phyloP scores from a whole-genome alignment of 2,888 invertebrate genomes.

The Drosophila recens region DNA sequence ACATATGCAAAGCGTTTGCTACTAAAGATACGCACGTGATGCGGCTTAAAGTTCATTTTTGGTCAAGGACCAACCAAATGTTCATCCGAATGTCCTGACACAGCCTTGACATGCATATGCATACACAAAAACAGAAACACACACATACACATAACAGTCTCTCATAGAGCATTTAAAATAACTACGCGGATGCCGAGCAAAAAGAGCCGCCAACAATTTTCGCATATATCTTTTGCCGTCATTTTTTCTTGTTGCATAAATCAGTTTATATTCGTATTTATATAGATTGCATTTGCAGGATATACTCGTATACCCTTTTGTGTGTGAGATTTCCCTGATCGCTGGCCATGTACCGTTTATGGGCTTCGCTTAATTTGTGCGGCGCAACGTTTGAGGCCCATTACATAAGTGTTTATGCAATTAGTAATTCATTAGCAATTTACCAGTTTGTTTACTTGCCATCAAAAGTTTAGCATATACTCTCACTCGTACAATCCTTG shows the following conservation, averaged over 20 bases:
- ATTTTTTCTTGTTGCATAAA: slow-evolving; percentile 56
- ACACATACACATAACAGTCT: slow-evolving; percentile 3
- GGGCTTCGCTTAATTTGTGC: slow-evolving; percentile 54
- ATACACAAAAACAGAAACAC: background rate
- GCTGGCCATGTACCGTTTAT: slow-evolving; percentile 56
- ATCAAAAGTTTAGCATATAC: slow-evolving; percentile 15
- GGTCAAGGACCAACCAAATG: slow-evolving; percentile 62
- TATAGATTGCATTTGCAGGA: slow-evolving; percentile 31
- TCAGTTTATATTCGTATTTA: slow-evolving; percentile 43
- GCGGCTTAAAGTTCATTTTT: slow-evolving; percentile 52
- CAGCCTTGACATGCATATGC: slow-evolving; percentile 61
- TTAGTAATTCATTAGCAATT: slow-evolving; percentile 68
- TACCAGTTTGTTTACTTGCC: slow-evolving; percentile 41
- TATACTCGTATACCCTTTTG: background rate
- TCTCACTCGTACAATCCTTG: slow-evolving; percentile 8
- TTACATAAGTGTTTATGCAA: slow-evolving; percentile 71
- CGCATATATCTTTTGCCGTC: slow-evolving; percentile 5
- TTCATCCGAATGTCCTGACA: slow-evolving; percentile 35
- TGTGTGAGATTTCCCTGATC: background rate
- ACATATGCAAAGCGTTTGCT: background rate
- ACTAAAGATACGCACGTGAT: slow-evolving; percentile 42
- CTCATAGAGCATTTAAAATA: slow-evolving; percentile 56
- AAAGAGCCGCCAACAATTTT: slow-evolving; percentile 25
- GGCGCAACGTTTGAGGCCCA: slow-evolving; percentile 36
- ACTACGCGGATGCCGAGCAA: slow-evolving; percentile 46